Percentiles rank a stretch among this genome's conserved stretches.
These are phyloP conservation scores for Myiozetetes cayanensis DNA, from an alignment of 2,113 vertebrate species.

Conservation along the genomic window DNA sequence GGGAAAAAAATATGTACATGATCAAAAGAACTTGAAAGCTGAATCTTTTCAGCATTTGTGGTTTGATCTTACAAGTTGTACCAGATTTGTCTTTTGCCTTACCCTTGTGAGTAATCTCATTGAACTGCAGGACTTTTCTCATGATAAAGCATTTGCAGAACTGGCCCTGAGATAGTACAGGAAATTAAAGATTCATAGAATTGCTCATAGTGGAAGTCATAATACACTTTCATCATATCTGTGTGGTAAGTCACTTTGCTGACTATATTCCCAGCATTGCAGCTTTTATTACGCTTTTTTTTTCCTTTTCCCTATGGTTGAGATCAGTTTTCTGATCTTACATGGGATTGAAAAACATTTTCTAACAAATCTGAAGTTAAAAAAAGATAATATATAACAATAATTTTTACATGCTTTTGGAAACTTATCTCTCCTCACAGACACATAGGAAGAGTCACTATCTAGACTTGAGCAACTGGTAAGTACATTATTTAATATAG, in stretches of 20 bases:
- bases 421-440: not conserved
- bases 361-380: not conserved
- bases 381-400: not conserved
- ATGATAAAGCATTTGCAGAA: conserved; percentile 27
- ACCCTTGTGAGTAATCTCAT: conserved; percentile 29
- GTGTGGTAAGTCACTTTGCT: conserved; percentile 13
- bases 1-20: not conserved
- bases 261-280: not conserved
- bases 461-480: not conserved
- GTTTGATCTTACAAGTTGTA: conserved; percentile 9
- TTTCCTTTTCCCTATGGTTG: not conserved
- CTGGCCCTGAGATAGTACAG: conserved; percentile 1
- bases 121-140: conserved; percentile 30
- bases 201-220: conserved; percentile 9
- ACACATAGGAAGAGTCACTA: not conserved
- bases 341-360: not conserved
- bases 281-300: not conserved
- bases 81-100: not conserved
- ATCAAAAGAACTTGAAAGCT: conserved; percentile 37
- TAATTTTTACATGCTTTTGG: not conserved
- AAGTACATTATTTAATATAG: not conserved
- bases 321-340: not conserved
- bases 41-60: not conserved
- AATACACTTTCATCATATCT: conserved; percentile 34
- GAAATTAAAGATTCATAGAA: conserved; percentile 60